Percentiles rank a stretch among this genome's conserved stretches.
phyloP scores from a whole-genome alignment of 2,888 invertebrate genomes.

The Drosophila borborema region DNA sequence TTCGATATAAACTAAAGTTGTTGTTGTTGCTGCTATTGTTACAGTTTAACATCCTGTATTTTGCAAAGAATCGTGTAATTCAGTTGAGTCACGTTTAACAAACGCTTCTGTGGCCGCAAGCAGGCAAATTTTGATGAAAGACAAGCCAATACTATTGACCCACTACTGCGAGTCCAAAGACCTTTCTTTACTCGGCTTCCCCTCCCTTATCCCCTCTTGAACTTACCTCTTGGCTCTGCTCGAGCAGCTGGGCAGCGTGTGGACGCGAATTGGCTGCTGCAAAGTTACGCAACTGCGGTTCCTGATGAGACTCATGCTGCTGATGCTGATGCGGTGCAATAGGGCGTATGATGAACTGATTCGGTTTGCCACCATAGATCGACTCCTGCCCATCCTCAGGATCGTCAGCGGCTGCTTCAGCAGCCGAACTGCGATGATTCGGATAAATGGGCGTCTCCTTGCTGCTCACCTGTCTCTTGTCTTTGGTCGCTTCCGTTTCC shows the following conservation, averaged over 20 bases:
- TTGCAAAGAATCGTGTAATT: constrained; percentile 82
- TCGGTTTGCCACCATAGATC: constrained; percentile 83
- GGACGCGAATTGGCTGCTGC: constrained; percentile 79
- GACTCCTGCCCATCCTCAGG: constrained; percentile 84
- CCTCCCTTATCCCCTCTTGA: not conserved
- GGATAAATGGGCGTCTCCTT: constrained; percentile 82
- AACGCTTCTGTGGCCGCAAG: constrained; percentile 64
- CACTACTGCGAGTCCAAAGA: constrained; percentile 2
- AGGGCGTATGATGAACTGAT: constrained; percentile 84
- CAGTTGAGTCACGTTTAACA: constrained; percentile 79
- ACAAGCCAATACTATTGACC: constrained; percentile 40
- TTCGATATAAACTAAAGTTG: constrained; percentile 45
- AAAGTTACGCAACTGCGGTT: constrained; percentile 83
- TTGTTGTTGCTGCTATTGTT: constrained; percentile 36
- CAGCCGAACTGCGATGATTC: constrained; percentile 79
- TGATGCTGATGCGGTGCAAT: constrained; percentile 82
- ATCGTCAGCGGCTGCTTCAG: constrained; percentile 69
- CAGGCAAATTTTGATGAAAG: constrained; percentile 56
- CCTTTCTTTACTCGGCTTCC: not conserved
- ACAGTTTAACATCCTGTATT: constrained; percentile 67
- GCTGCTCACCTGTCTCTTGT: constrained; percentile 83
- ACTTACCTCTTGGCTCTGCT: constrained; percentile 84
- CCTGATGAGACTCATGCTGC: constrained; percentile 79
- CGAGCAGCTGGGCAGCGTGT: constrained; percentile 82
- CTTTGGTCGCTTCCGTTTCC: constrained; percentile 75